Base-by-base conservation (phyloP, 2,888 invertebrate genomes). In the Rhodophaea formosa region DNA sequence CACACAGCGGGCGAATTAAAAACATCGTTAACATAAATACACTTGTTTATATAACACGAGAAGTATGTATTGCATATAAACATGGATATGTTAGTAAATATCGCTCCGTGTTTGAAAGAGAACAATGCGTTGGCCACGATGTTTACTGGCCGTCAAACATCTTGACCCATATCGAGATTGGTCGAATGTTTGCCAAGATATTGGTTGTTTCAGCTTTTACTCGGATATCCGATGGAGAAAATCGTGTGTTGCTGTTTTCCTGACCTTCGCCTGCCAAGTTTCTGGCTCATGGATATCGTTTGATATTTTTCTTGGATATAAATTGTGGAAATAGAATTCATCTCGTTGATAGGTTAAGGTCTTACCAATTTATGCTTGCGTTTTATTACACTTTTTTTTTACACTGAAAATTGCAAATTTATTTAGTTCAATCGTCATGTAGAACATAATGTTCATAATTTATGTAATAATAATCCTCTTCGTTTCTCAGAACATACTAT, bases 61-160 rank as follows among this genome's bases (percentile, higher is more conserved):
- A 23, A 64, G 66, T 54, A 63, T 65, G 65, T 68, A 69, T 69
- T 69, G 64, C 64, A 71, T 65, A 67, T 69, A 80, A 80, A 79
- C 76, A 77, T 58, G 57, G 55, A 56, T 62, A 57, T 80, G 78
- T 84, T 84, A 72, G 79, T 84, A 87, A 87, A 86, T 84, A 86
- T 66, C 66, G 68, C 69, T 71, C 71, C 53, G 58, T 82, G 76
- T 79, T 74, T 79, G 70, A 69, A 70, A 70, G 70, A 70, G 77
- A 84, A 81, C 80, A 80, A 79, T 78, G 82, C 78, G 77, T 78
- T 77, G 79, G 73, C 66, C 68, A 54, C 61, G 58, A 61, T 54
- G 59, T 59, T 59, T 57, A 58, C 45, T 55, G 43, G 35, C 15
- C 45, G 59, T 58, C 59, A 56, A 61, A 51, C 45, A 51, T 60